Base-by-base conservation (phyloP, 2,888 invertebrate species). In the Phengaris alcon region DNA sequence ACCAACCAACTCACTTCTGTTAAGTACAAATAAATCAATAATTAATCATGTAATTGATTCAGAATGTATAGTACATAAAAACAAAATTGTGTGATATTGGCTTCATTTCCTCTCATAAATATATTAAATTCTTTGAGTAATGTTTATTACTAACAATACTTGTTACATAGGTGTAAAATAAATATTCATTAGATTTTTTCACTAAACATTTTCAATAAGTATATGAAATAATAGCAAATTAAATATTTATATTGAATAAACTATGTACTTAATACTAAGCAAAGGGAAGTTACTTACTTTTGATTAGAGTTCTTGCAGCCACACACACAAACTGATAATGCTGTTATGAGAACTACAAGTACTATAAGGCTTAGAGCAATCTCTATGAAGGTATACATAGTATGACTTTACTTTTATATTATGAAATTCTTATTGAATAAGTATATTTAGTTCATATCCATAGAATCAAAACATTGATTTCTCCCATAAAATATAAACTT, bases 291-390 rank as follows among this genome's bases (percentile, higher is more conserved):
- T 44, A 91, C 94, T 95, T 93, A 96, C 96, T 96, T 97, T 85
- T 95, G 96, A 84, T 95, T 94, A 82, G 95, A 95, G 83, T 95
- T 96, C 83, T 95, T 95, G 89, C 96, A 96, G 86, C 95, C 95
- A 86, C 96, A 96, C 80, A 96, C 95, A 88, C 96, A 97, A 81
- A 95, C 94, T 78, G 95, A 94, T 79, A 96, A 90, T 83, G 94
- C 82, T 87, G 94, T 84, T 86, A 91, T 83, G 76, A 94, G 90
- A 83, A 90, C 89, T 82, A 88, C 85, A 73, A 93, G 87, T 85
- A 91, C 89, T 85, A 89, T 93, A 79, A 91, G 83, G 85, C 90
- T 90, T 75, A 94, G 79, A 82, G 85, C 89, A 81, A 93, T 85
- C 83, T 93, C 93, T 83, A 93, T 79, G 80, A 91, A 77, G 80